Evolutionary conservation across 1,140 invertebrate genomes (phyloP).

Genomic region (Apolygus lucorum): DNA sequence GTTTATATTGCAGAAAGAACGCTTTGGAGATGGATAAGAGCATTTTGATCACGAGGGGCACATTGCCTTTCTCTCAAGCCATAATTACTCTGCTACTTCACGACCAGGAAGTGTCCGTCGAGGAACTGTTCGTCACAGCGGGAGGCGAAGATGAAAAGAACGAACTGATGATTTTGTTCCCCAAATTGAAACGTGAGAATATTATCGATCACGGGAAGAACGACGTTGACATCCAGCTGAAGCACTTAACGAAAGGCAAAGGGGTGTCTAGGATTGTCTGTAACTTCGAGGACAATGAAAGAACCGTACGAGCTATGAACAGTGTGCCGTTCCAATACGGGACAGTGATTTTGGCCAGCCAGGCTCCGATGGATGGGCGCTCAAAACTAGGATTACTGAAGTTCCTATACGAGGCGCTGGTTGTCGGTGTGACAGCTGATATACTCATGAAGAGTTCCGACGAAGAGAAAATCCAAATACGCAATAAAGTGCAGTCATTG

Average conservation of each 20-base stretch:
- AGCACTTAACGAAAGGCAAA: constrained; percentile 24
- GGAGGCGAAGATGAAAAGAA: constrained; percentile 8
- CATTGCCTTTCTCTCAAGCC: not conserved
- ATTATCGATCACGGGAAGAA: constrained; percentile 1
- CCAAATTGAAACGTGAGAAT: not conserved
- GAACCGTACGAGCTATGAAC: not conserved
- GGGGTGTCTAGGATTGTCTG: constrained; percentile 22
- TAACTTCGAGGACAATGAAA: not conserved
- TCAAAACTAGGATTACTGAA: not conserved
- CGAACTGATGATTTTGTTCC: not conserved
- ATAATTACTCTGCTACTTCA: not conserved
- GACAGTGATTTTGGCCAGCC: not conserved
- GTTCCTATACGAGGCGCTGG: not conserved
- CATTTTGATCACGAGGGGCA: not conserved
- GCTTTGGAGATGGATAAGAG: not conserved
- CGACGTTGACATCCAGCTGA: constrained; percentile 25
- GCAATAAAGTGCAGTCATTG: not conserved
- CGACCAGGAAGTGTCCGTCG: too few species aligned
- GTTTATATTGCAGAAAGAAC: not conserved
- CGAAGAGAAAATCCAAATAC: not conserved
- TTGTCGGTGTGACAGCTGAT: not conserved
- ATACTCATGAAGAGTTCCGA: not conserved
- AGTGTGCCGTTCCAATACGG: not conserved
- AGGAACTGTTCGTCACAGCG: constrained; percentile 13
- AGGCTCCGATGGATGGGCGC: not conserved